Base-by-base conservation (phyloP, 2,797 vertebrate genomes). In the Typhlichthys eigenmanni region DNA sequence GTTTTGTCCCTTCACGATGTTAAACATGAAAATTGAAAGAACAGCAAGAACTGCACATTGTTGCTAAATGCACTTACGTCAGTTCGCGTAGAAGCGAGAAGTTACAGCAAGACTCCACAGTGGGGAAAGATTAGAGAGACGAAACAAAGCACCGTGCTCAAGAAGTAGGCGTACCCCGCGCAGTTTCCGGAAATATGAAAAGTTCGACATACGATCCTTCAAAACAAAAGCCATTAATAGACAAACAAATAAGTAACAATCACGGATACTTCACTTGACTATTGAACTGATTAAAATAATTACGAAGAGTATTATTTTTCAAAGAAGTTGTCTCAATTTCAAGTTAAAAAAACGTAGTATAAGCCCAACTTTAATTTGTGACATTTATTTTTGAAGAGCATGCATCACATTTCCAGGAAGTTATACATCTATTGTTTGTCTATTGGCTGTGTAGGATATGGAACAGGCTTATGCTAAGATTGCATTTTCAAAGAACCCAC, bases 61-160 rank as follows among this genome's bases (percentile, higher is more conserved):
- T 16, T 55, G 14, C 2, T 3, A 0, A 0, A 13, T 46, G 38
- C 49, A 62, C 86, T 81, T 66, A 91, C 89, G 83, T 78, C 72
- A 64, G 46, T 71, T 19, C 13, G 2, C 0, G 64, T 38, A 45
- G 55, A 32, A 49, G 46, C 14, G 61, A 8, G 34, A 75, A 74
- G 34, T 62, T 67, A 12, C 7, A 32, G 13, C 55, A 46, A 6
- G 13, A 34, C 12, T 32, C 53, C 19, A 38, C 34, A 38, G 34
- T 29, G 8, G 34, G 34, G 34, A 38, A 38, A 38, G 34, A 38
- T 13, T 1, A 29, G 55, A 38, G 4, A 14, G 32, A 55, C 47
- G 5, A 55, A 51, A 34, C 38, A 12, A 4, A 48, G 24, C 11
- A 13, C 14, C 53, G 54, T 2, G 61, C 1, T 14, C 1, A 24